A percentile compares a stretch with the other conserved stretches of the same genome.
Evolutionary conservation across 1,140 invertebrate species (phyloP).

Genomic region (Panulirus ornatus): DNA sequence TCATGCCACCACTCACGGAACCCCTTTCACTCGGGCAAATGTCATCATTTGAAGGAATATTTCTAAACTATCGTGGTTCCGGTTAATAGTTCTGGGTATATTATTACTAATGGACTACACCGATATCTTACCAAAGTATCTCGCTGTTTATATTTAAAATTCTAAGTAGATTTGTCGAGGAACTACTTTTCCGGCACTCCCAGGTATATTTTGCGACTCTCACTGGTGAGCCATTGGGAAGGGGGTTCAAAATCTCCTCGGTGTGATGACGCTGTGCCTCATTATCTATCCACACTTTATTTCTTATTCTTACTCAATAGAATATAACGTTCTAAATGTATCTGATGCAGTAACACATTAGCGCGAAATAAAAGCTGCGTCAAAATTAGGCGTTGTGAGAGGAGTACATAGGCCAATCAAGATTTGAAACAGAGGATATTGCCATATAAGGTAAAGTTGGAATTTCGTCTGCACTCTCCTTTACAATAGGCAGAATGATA

Average conservation of each 20-base stretch:
- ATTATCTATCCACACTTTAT: not conserved
- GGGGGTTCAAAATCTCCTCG: conserved; percentile 45
- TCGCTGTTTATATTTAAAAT: not conserved
- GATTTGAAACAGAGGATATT: conserved; percentile 74
- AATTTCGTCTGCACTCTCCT: conserved; percentile 59
- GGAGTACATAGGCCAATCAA: conserved; percentile 71
- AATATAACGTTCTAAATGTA: not conserved
- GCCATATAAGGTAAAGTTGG: conserved; percentile 73
- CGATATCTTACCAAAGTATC: no score
- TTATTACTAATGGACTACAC: no score
- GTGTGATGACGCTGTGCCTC: not conserved
- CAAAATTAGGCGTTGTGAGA: conserved; percentile 27
- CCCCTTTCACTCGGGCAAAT: conserved; percentile 12
- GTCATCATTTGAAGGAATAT: conserved; percentile 31
- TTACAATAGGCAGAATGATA: conserved; percentile 49
- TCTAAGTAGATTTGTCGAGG: not conserved
- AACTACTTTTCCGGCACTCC: conserved; percentile 63
- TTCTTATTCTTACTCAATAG: not conserved
- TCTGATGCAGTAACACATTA: not conserved
- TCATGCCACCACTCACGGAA: not conserved
- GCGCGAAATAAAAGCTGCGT: conserved; percentile 63
- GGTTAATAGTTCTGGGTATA: not conserved
- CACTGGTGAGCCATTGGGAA: conserved; percentile 25
- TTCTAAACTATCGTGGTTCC: not conserved
- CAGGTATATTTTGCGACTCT: conserved; percentile 59